Evolutionary conservation across 2,113 vertebrate genomes (phyloP).

Genomic region (Cygnus atratus): DNA sequence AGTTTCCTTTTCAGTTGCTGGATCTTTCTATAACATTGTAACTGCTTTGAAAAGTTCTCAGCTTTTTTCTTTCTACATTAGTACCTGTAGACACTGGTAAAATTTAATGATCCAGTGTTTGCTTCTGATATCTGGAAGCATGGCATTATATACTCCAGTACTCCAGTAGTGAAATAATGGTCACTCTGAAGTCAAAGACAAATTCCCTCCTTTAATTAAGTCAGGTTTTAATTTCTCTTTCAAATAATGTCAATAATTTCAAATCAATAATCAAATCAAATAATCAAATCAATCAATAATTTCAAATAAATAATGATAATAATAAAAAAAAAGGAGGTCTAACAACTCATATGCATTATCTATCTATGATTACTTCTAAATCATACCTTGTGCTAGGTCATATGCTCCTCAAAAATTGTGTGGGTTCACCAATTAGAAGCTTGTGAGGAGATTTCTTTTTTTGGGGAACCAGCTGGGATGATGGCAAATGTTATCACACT

Average conservation of each 20-base stretch:
- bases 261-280: too few relatives aligned
- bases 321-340: not conserved
- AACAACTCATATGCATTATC: not conserved
- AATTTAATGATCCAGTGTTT: not conserved
- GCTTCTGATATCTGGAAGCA: not conserved
- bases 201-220: not conserved
- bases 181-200: not conserved
- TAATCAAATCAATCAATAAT: too few relatives aligned
- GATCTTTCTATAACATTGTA: not conserved
- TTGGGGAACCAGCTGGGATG: constrained; percentile 23
- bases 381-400: not conserved
- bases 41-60: not conserved
- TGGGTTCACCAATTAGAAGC: not conserved
- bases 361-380: not conserved
- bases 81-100: not conserved
- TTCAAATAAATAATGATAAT: not conserved
- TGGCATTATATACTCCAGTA: not conserved
- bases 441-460: not conserved
- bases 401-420: not conserved
- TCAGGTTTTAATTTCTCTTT: not conserved
- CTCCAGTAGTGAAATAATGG: not conserved
- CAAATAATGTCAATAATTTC: not conserved
- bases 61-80: not conserved
- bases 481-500: constrained; percentile 4
- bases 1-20: not conserved